Evolutionary conservation across 2,888 invertebrate species (phyloP).

Genomic region (Drosophila pegasa): DNA sequence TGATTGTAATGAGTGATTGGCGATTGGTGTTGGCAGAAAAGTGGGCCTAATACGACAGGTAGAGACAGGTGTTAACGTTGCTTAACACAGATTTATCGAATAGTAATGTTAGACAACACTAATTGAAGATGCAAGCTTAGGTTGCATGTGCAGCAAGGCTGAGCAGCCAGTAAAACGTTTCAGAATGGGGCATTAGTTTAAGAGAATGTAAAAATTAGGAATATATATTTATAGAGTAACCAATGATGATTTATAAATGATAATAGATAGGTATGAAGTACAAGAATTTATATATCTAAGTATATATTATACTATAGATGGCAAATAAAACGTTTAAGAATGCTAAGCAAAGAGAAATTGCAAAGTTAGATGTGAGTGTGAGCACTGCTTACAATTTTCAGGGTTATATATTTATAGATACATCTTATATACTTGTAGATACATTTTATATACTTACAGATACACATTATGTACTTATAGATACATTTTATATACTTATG

Average conservation of each 20-base stretch:
- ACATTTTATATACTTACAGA: too few relatives aligned
- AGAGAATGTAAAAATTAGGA: background rate
- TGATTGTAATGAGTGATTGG: conserved; percentile 23
- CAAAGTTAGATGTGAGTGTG: background rate
- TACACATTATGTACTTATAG: too few relatives aligned
- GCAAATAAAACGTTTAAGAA: background rate
- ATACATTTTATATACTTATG: too few relatives aligned
- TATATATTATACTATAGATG: background rate
- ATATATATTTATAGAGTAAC: background rate
- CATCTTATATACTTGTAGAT: too few relatives aligned
- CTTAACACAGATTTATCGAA: background rate
- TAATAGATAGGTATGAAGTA: background rate
- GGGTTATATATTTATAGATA: too few relatives aligned
- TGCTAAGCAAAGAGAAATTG: background rate
- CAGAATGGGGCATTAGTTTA: background rate
- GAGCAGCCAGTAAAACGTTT: background rate
- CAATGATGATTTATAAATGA: background rate
- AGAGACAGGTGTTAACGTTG: background rate
- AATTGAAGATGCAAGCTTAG: background rate
- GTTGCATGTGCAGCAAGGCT: background rate
- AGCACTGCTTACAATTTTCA: too few relatives aligned
- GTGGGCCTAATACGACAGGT: background rate
- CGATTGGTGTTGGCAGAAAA: background rate
- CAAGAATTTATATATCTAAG: background rate
- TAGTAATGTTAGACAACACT: background rate